These are phyloP conservation scores for Knipowitschia caucasica DNA, from an alignment of 2,797 vertebrate genomes.

Conservation along the genomic window DNA sequence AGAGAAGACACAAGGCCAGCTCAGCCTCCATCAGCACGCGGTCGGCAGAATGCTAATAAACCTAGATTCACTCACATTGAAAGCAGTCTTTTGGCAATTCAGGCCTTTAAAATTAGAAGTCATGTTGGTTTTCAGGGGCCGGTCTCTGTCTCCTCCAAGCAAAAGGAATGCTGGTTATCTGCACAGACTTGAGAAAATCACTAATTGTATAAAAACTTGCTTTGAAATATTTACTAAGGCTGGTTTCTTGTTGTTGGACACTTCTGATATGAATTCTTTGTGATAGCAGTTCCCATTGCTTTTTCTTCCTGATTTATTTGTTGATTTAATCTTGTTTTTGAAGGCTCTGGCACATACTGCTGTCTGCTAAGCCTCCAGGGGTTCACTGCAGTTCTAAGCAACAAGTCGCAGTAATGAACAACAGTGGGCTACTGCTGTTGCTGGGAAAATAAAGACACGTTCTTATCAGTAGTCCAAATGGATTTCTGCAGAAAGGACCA, in stretches of 20 bases:
- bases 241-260: neutral
- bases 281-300: neutral
- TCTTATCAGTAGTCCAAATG: slow-evolving; percentile 22
- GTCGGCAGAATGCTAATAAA: slow-evolving; percentile 70
- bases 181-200: slow-evolving; percentile 5
- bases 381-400: slow-evolving; percentile 18
- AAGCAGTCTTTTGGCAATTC: slow-evolving; percentile 72
- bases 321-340: slow-evolving; percentile 30
- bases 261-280: slow-evolving; percentile 10
- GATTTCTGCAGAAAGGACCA: slow-evolving; percentile 13
- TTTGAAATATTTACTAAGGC: slow-evolving; percentile 1
- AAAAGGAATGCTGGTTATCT: slow-evolving; percentile 48
- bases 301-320: slow-evolving; percentile 18
- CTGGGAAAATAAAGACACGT: slow-evolving; percentile 10
- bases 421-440: slow-evolving; percentile 14
- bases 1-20: slow-evolving; percentile 64
- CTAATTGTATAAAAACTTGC: slow-evolving; percentile 10
- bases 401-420: slow-evolving; percentile 26
- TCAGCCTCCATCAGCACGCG: slow-evolving; percentile 61
- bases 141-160: slow-evolving; percentile 31
- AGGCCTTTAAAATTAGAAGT: slow-evolving; percentile 70
- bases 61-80: slow-evolving; percentile 70
- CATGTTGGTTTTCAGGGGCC: slow-evolving; percentile 57
- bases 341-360: slow-evolving; percentile 21
- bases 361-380: slow-evolving; percentile 16